A percentile compares a stretch with the other conserved stretches of the same genome.
Conservation (phyloP, 2,113 vertebrate genomes). For the Ceratotherium simum region DNA sequence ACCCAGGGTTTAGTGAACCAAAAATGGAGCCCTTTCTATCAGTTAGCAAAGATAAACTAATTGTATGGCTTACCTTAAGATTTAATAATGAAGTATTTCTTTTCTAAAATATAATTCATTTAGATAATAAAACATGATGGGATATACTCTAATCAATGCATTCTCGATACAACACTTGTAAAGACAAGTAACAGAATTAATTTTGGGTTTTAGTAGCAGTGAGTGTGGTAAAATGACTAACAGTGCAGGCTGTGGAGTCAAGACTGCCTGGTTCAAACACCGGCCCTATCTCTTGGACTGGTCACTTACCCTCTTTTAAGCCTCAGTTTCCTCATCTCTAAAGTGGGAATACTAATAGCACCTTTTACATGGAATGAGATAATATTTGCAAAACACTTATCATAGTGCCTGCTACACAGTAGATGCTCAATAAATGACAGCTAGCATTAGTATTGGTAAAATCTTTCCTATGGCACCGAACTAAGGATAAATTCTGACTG, state of each 20-base stretch:
- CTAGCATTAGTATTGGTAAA: neutral
- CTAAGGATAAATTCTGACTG: neutral
- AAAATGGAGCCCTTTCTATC: neutral
- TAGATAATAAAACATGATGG: neutral
- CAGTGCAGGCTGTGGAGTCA: neutral
- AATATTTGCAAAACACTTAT: slow-evolving; percentile 19
- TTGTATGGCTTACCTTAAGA: neutral
- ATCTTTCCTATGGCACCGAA: neutral
- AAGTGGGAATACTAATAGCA: neutral
- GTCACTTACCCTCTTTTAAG: neutral
- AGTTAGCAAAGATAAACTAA: neutral
- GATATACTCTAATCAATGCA: neutral
- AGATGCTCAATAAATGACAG: neutral
- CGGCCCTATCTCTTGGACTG: neutral
- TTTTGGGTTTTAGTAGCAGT: neutral
- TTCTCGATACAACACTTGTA: neutral
- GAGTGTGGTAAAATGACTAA: neutral
- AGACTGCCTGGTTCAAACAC: neutral
- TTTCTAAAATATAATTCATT: slow-evolving; percentile 50
- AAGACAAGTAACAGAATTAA: slow-evolving; percentile 13
- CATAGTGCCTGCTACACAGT: neutral
- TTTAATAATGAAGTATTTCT: neutral
- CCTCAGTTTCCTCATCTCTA: neutral
- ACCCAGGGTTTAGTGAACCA: neutral
- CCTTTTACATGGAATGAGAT: neutral